Percentiles rank a stretch among this genome's conserved stretches.
These are phyloP conservation scores for Calliphora vomitoria DNA, from an alignment of 2,888 invertebrate genomes.

Conservation along the genomic window DNA sequence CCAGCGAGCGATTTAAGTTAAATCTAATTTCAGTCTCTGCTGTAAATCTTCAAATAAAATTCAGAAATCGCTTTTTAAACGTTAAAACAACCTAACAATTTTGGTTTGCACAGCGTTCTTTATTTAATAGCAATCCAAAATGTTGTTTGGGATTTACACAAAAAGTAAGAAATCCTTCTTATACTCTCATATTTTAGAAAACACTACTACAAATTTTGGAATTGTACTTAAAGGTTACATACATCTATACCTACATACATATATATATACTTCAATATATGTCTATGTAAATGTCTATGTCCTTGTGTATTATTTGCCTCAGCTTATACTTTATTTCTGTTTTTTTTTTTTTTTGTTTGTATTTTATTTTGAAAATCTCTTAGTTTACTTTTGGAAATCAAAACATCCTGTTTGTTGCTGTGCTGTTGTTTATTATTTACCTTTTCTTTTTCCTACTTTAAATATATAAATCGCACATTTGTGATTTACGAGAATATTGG, in stretches of 20 bases:
- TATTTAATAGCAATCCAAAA: no score
- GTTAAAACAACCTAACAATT: no score
- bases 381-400: slow-evolving; percentile 49
- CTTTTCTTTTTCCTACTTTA: slow-evolving; percentile 51
- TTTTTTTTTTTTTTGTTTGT: neutral
- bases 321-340: slow-evolving; percentile 28
- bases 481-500: slow-evolving; percentile 66
- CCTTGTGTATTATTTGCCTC: neutral
- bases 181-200: neutral
- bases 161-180: neutral
- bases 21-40: no score
- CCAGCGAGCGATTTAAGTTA: no score
- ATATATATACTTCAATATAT: no score
- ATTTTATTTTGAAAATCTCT: slow-evolving; percentile 12
- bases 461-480: slow-evolving; percentile 55
- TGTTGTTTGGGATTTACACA: no score
- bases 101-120: no score
- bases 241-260: no score
- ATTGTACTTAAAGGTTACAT: neutral
- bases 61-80: no score
- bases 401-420: slow-evolving; percentile 35
- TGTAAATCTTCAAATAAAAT: no score
- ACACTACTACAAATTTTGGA: neutral
- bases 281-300: neutral
- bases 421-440: slow-evolving; percentile 40